Base-by-base conservation (phyloP, 2,888 invertebrate genomes). In the Sphecodes monilicornis region DNA sequence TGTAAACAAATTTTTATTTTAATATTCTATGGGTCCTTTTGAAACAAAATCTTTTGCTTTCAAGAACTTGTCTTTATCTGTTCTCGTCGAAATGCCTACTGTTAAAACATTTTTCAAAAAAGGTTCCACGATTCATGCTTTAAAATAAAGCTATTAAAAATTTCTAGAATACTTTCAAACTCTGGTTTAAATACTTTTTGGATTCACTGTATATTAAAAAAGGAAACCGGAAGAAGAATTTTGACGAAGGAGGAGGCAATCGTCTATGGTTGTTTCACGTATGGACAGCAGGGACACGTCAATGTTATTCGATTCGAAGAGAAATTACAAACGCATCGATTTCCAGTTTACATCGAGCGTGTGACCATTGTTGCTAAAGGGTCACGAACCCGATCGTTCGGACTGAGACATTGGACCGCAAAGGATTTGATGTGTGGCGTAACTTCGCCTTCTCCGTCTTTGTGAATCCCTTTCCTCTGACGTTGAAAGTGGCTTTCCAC, bases 251-350 rank as follows among this genome's bases (percentile, higher is more conserved):
- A 22, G 32, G 22, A 32, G 22, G 66, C 10, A 60, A 29, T 29
- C 29, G 29, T 29, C 16, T 29, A 26, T 29, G 29, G 8, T 60
- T 60, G 60, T 60, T 66, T 66, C 32, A 39, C 13, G 41, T 36
- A 39, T 29, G 29, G 36, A 36, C 50, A 76, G 64, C 41, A 43
- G 4, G 8, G 60, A 50, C 26, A 22, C n/a, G 11, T 43, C n/a
- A 41, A 11, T n/a, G n/a, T 22, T 66, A 39, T 36, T 50, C 50
- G 36, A 70, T 50, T 71, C 29, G 29, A 60, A 60, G 39, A 80
- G 60, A 78, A 88, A 76, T 85, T 76, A 78, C 76, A 76, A 60
- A 79, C 85, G 74, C 54, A 57, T 18, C 50, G 70, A 78, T 85
- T 78, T 81, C 81, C 70, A 71, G 32, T 72, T 82, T 80, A 46